Evolutionary conservation across 1,140 invertebrate genomes (phyloP).

Genomic region (Sipha flava): DNA sequence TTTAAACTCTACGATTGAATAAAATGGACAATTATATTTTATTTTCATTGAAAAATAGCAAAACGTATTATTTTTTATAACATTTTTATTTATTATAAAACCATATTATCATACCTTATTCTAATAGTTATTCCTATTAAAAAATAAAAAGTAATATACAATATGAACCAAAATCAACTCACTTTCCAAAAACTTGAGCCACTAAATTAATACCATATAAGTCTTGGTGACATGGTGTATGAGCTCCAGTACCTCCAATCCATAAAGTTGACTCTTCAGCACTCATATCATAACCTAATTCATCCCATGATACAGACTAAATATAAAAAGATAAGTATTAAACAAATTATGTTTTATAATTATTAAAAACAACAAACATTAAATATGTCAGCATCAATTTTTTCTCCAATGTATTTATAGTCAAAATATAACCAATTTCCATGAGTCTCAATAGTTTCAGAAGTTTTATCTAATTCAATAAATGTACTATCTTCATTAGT

Average conservation of each 20-base stretch:
- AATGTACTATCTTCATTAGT: conserved; percentile 50
- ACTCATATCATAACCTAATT: conserved; percentile 63
- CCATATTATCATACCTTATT: no score
- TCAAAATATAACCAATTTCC: conserved; percentile 69
- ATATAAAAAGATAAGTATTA: conserved; percentile 34
- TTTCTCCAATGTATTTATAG: conserved; percentile 70
- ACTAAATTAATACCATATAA: conserved; percentile 91
- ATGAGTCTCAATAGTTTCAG: conserved; percentile 41
- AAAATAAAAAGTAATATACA: neutral
- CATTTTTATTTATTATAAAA: no score
- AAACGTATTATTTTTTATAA: no score
- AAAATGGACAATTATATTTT: no score
- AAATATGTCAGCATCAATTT: conserved; percentile 54
- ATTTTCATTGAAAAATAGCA: no score
- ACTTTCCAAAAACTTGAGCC: conserved; percentile 75
- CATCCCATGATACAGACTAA: conserved; percentile 61
- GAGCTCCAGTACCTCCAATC: conserved; percentile 78
- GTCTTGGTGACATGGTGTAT: conserved; percentile 90
- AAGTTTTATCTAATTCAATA: conserved; percentile 52
- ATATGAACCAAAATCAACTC: neutral
- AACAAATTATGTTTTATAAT: neutral
- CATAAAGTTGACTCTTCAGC: conserved; percentile 72
- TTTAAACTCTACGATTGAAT: no score
- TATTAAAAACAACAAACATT: conserved; percentile 20
- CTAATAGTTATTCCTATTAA: neutral